phyloP scores from a whole-genome alignment of 2,888 invertebrate species.

The Melieria crassipennis region DNA sequence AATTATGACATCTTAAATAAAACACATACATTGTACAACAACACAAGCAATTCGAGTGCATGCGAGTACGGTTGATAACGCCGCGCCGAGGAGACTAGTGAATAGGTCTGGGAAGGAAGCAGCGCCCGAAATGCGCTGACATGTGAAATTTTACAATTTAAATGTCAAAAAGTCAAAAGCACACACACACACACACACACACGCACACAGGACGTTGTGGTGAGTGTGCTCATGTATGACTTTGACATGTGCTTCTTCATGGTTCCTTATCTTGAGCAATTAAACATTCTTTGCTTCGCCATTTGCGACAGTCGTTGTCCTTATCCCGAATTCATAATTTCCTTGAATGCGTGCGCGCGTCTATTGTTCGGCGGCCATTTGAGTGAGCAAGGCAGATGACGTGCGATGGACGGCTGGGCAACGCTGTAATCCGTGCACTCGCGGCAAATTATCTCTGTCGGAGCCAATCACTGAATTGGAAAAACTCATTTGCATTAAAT shows the following conservation, averaged over 20 bases:
- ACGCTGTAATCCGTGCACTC: background rate
- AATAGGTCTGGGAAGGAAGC: background rate
- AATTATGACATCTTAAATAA: constrained; percentile 35
- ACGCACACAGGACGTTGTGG: background rate
- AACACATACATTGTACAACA: constrained; percentile 9
- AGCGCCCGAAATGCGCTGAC: constrained; percentile 20
- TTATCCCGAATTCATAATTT: constrained; percentile 7
- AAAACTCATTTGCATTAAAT: background rate
- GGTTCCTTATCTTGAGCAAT: constrained; percentile 21
- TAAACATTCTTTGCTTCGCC: constrained; percentile 13
- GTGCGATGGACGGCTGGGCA: background rate
- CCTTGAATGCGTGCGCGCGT: constrained; percentile 9
- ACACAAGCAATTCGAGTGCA: constrained; percentile 10
- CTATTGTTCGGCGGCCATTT: background rate
- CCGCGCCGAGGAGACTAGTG: background rate
- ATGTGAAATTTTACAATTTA: constrained; percentile 36
- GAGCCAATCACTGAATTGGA: constrained; percentile 21
- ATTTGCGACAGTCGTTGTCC: background rate
- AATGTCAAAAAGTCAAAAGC: constrained; percentile 44
- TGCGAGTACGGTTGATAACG: background rate
- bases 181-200: constrained; percentile 37
- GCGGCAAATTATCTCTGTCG: background rate
- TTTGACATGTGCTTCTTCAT: background rate
- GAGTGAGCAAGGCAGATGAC: background rate
- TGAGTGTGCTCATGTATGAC: constrained; percentile 4